Conservation (phyloP, 1,140 invertebrate species). For the Drosophila quadrilineata region DNA sequence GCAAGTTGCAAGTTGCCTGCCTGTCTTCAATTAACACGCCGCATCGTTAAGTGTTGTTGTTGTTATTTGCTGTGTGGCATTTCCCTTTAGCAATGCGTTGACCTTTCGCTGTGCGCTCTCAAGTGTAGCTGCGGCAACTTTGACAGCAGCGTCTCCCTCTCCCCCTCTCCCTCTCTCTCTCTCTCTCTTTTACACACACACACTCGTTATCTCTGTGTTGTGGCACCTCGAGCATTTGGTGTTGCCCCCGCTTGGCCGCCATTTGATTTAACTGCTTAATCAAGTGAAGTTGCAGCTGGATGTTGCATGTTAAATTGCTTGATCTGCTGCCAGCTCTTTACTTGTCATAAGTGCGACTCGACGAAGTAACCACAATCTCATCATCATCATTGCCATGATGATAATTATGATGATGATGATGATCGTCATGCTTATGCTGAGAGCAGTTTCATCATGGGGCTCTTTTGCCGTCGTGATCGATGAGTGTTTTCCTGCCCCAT, state of each 20-base stretch:
- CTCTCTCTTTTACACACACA: conserved; percentile 52
- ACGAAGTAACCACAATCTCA: conserved; percentile 19
- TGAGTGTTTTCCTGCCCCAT: conserved; percentile 49
- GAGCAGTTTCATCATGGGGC: too few species aligned
- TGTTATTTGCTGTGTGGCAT: conserved; percentile 63
- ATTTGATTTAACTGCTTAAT: conserved; percentile 75
- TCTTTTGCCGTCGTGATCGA: conserved; percentile 51
- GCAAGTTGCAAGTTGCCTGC: too few species aligned
- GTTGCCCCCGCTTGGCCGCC: conserved; percentile 4
- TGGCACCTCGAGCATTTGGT: too few species aligned
- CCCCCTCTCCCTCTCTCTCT: too few species aligned
- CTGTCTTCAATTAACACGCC: conserved; percentile 77
- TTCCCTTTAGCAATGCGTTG: conserved; percentile 74
- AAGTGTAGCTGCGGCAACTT: conserved; percentile 72
- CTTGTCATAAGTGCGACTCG: conserved; percentile 39
- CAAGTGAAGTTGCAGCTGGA: conserved; percentile 56
- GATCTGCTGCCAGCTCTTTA: conserved; percentile 45
- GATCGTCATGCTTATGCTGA: neutral
- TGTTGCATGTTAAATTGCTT: conserved; percentile 66
- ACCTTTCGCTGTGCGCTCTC: conserved; percentile 69
- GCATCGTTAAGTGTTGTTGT: conserved; percentile 52
- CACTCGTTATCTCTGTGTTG: too few species aligned
- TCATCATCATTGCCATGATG: neutral
- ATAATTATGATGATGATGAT: neutral
- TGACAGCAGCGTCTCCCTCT: too few species aligned